Evolutionary conservation across 1,140 invertebrate species (phyloP).

Genomic region (Penaeus japonicus): DNA sequence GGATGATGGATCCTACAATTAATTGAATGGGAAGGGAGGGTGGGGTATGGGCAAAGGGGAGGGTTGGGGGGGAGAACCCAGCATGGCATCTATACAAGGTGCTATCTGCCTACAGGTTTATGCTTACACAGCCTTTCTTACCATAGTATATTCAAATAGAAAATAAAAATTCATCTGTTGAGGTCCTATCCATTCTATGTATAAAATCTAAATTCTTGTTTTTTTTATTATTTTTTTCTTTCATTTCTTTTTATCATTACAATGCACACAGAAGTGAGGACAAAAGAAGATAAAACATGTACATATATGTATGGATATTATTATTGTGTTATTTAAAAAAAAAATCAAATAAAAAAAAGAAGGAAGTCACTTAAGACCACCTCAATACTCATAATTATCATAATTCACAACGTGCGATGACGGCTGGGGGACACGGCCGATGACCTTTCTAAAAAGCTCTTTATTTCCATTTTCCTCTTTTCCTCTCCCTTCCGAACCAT

Average conservation of each 20-base stretch:
- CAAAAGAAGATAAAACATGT: slow-evolving; percentile 18
- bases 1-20: too few relatives aligned
- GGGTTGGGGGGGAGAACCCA: neutral
- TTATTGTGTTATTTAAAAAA: slow-evolving; percentile 2
- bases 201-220: slow-evolving; percentile 50
- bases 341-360: slow-evolving; percentile 8
- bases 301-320: slow-evolving; percentile 18
- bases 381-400: too few relatives aligned
- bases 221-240: too few relatives aligned
- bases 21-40: neutral
- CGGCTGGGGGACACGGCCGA: too few relatives aligned
- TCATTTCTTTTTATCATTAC: slow-evolving; percentile 33
- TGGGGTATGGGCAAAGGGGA: neutral
- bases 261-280: slow-evolving; percentile 42
- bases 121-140: slow-evolving; percentile 48
- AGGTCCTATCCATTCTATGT: slow-evolving; percentile 43
- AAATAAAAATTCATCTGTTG: slow-evolving; percentile 53
- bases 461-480: too few relatives aligned
- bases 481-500: too few relatives aligned
- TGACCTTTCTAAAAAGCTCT: too few relatives aligned
- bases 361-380: neutral
- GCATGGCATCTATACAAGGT: slow-evolving; percentile 7
- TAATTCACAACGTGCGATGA: too few relatives aligned
- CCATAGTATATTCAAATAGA: slow-evolving; percentile 45
- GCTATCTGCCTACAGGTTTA: slow-evolving; percentile 19